A percentile compares a stretch with the other conserved stretches of the same genome.
Evolutionary conservation across 2,888 invertebrate genomes (phyloP).

Genomic region (Nymphalis polychloros): DNA sequence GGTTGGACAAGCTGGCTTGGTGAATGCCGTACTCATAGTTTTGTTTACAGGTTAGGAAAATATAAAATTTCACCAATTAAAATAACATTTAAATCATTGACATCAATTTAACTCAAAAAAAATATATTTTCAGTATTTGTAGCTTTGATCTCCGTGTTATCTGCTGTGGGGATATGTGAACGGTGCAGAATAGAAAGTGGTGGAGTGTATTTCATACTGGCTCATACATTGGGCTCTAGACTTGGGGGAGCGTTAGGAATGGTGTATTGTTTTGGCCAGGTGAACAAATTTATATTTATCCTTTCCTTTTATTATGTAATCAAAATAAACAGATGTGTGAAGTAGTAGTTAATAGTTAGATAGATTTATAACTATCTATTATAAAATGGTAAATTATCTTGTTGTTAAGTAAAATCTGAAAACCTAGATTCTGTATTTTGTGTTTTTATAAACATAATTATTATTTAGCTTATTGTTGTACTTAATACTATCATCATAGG

Average conservation of each 20-base stretch:
- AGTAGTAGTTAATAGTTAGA: no score
- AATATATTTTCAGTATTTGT: constrained; percentile 86
- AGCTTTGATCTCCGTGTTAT: constrained; percentile 94
- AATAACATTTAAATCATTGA: not conserved
- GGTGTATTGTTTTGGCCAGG: constrained; percentile 98
- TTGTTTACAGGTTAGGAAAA: constrained; percentile 85
- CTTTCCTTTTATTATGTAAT: no score
- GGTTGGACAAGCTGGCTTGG: constrained; percentile 93
- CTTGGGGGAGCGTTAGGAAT: constrained; percentile 96
- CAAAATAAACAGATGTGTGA: no score
- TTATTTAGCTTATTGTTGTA: no score
- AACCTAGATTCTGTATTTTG: no score
- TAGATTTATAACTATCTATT: no score
- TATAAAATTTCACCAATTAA: no score
- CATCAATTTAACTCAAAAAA: not conserved
- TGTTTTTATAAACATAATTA: no score
- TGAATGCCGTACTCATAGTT: constrained; percentile 90
- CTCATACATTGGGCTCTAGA: constrained; percentile 96
- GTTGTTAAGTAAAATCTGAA: no score
- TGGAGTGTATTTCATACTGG: constrained; percentile 97
- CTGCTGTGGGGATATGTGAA: constrained; percentile 98
- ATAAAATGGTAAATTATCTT: no score
- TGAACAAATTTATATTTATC: constrained; percentile 52
- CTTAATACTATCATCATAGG: no score
- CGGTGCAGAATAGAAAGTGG: constrained; percentile 97